Percentiles rank a stretch among this genome's conserved stretches.
These are phyloP conservation scores for Ploceus nigricollis DNA, from an alignment of 2,113 vertebrate species.

Conservation along the genomic window DNA sequence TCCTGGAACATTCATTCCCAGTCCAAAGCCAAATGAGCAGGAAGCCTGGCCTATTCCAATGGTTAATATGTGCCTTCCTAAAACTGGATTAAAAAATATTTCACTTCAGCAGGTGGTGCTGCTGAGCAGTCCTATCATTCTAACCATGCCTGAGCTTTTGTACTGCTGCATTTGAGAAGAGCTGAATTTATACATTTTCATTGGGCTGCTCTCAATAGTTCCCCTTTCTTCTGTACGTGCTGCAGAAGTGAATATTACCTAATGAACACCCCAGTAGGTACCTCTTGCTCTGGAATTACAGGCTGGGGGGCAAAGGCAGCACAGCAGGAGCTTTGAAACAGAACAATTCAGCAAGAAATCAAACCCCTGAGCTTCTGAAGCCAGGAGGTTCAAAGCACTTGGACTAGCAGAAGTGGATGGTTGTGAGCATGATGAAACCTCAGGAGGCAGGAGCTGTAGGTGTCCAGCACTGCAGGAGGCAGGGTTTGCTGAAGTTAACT, in stretches of 20 bases:
- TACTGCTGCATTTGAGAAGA: neutral
- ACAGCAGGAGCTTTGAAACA: neutral
- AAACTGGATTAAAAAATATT: neutral
- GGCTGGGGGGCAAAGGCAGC: neutral
- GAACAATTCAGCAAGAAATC: neutral
- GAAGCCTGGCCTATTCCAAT: neutral
- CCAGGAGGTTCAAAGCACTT: neutral
- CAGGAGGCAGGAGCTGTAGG: neutral
- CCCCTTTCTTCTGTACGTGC: neutral
- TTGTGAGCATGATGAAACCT: neutral
- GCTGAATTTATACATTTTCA: neutral
- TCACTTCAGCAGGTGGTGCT: constrained; percentile 29
- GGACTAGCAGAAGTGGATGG: neutral
- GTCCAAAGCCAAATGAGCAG: neutral
- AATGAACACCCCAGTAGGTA: neutral
- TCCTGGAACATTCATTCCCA: neutral
- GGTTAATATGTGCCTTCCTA: neutral
- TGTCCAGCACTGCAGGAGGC: neutral
- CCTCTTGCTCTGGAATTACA: neutral
- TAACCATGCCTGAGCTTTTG: neutral
- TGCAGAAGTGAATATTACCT: neutral
- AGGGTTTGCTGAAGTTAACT: neutral
- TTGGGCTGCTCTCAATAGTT: neutral
- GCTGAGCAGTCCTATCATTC: neutral
- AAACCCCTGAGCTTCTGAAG: neutral